A percentile compares a stretch with the other conserved stretches of the same genome.
These are phyloP conservation scores for Chiloscyllium punctatum DNA, from an alignment of 2,797 vertebrate species.

Conservation along the genomic window DNA sequence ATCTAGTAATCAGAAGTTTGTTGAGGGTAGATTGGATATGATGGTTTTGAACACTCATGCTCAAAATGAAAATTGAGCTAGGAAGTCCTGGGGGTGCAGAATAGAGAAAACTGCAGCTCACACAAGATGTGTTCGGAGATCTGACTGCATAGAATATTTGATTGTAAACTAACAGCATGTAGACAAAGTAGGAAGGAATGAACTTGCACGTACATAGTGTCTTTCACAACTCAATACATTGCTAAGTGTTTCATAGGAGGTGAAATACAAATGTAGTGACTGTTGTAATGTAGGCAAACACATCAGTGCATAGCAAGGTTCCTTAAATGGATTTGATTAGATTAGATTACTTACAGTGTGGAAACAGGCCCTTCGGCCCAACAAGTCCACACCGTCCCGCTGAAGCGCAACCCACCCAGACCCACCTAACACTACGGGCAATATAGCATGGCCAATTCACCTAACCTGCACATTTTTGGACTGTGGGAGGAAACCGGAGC, in stretches of 20 bases:
- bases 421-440: too few species aligned
- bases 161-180: neutral
- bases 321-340: neutral
- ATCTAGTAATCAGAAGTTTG: neutral
- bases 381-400: too few species aligned
- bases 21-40: neutral
- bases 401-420: too few species aligned
- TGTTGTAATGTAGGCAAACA: neutral
- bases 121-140: neutral
- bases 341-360: too few species aligned
- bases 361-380: too few species aligned
- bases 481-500: too few species aligned
- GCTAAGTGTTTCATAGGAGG: neutral
- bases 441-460: too few species aligned
- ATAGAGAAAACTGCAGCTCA: neutral
- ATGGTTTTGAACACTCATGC: neutral
- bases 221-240: neutral
- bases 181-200: neutral
- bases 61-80: neutral
- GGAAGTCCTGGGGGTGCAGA: neutral
- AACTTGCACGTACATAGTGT: neutral
- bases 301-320: neutral
- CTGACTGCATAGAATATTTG: neutral
- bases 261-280: neutral
- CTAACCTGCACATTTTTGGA: too few species aligned